Evolutionary conservation across 2,888 invertebrate species (phyloP), one percentile per base, ranked within the genome.

Genomic region (Troides aeacus): DNA sequence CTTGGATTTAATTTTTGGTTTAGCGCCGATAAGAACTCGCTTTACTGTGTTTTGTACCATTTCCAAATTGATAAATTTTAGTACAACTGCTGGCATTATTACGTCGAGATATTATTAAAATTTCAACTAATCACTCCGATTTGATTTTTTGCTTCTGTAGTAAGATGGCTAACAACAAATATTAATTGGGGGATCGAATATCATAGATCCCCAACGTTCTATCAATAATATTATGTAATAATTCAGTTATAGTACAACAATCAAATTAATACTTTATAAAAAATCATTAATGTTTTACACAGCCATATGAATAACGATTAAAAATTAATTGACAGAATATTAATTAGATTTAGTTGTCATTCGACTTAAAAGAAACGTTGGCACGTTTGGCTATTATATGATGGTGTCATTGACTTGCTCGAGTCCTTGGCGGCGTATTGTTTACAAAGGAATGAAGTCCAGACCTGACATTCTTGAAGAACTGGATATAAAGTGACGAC

Each of bases 401-500:
- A 79, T 74, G 75, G 76, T 82, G 87, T 87, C 85, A 87, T 80
- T 83, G 88, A 87, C 88, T 78, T 77, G 71, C 71, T 77, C 75
- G 77, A 78, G 84, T 85, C 86, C 87, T 87, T 84, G 83, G 77
- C 76, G 81, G 79, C 75, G 80, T 81, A 83, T 84, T 85, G 82
- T 86, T 82, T 80, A 78, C 79, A 80, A 80, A 85, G 88, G 89
- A 90, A 92, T 90, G 89, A 92, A 84, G 90, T 89, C 90, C 89
- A 85, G 89, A 84, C 82, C 79, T 88, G 81, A 83, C 84, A 89
- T 89, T 89, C 87, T 89, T 84, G 82, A 83, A 75, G 81, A 87
- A 89, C 90, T 89, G 86, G 90, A 91, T 90, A 91, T 91, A 92
- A 86, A 85, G 84, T 86, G 89, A 89, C 79, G 83, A 78, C 84